A percentile compares a stretch with the other conserved stretches of the same genome.
phyloP scores from a whole-genome alignment of 2,797 vertebrate genomes.

The Rhynchonycteris naso region DNA sequence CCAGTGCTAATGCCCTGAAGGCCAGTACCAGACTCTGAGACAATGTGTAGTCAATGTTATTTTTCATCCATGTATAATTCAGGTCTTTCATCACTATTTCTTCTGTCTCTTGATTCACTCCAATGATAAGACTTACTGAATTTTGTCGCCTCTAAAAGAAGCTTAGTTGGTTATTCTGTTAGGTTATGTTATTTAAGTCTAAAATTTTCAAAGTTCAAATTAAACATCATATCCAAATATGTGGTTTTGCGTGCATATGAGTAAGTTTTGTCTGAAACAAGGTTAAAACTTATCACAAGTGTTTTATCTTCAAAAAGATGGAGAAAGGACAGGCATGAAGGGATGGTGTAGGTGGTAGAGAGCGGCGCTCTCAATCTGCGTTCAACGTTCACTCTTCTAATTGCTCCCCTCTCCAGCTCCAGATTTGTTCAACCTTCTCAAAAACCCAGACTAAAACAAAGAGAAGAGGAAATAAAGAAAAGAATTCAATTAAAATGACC shows the following conservation, averaged over 20 bases:
- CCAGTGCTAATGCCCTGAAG: neutral
- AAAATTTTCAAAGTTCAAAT: conserved; percentile 14
- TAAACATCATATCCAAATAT: neutral
- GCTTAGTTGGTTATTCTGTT: neutral
- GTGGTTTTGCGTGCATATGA: neutral
- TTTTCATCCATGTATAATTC: neutral
- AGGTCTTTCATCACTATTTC: neutral
- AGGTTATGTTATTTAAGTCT: neutral
- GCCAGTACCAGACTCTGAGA: neutral
- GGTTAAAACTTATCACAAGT: neutral
- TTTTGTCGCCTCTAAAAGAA: neutral
- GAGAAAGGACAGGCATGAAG: neutral
- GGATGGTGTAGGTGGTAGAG: neutral
- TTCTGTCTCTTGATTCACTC: neutral
- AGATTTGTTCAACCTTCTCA: neutral
- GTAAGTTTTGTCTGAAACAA: conserved; percentile 6
- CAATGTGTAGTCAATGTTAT: neutral
- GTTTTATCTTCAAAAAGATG: conserved; percentile 20
- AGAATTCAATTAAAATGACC: neutral
- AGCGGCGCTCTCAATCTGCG: neutral
- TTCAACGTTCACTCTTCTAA: neutral
- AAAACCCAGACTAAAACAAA: neutral
- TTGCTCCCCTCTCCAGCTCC: neutral
- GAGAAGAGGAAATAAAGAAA: neutral
- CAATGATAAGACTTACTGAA: neutral